Percentiles rank a stretch among this genome's conserved stretches.
phyloP scores from a whole-genome alignment of 2,113 vertebrate species.

The Cyphomyrus plagiostoma region DNA sequence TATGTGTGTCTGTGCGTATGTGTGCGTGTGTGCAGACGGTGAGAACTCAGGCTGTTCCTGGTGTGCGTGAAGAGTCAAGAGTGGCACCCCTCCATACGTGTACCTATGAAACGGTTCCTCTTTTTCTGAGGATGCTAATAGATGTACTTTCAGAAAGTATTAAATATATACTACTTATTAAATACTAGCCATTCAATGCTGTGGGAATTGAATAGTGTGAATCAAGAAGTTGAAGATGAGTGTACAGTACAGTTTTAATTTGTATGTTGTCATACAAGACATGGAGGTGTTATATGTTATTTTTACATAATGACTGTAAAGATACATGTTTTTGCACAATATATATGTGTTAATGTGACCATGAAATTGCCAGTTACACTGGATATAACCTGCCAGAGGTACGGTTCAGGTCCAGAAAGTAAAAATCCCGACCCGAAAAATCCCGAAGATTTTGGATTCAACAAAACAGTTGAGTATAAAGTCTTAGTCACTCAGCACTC shows the following conservation, averaged over 20 bases:
- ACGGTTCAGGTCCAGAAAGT: neutral
- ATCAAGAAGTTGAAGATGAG: neutral
- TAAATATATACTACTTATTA: neutral
- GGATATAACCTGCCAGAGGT: neutral
- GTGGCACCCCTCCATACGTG: neutral
- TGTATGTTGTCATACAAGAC: slow-evolving; percentile 6
- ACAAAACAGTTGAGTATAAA: neutral
- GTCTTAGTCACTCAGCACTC: neutral
- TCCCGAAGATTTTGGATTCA: neutral
- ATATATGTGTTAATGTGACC: neutral
- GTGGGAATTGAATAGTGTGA: neutral
- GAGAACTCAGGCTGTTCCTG: neutral
- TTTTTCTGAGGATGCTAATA: neutral
- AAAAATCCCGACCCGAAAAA: neutral
- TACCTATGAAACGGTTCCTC: neutral
- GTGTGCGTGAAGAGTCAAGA: neutral
- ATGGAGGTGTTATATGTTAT: neutral
- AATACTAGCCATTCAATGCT: slow-evolving; percentile 1
- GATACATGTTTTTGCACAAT: neutral
- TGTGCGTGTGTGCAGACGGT: neutral
- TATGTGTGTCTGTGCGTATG: neutral
- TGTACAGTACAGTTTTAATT: slow-evolving; percentile 6
- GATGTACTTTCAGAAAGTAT: neutral
- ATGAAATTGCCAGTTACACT: neutral
- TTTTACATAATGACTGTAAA: slow-evolving; percentile 4